Percentiles rank a stretch among this genome's conserved stretches.
Conservation (phyloP, 2,888 invertebrate genomes). For the Uropetala carovei region DNA sequence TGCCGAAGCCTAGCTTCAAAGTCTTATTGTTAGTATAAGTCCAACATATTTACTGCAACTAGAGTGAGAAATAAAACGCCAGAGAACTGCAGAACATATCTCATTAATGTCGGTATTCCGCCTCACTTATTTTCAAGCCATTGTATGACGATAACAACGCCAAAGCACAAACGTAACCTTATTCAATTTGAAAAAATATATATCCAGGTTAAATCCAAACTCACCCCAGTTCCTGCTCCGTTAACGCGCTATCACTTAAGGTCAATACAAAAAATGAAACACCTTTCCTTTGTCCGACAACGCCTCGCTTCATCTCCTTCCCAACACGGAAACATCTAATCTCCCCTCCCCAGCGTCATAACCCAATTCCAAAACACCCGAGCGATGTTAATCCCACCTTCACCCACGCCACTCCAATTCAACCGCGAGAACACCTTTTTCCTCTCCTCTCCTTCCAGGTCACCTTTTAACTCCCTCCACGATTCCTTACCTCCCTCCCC, state of each 20-base stretch:
- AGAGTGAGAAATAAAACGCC: no score
- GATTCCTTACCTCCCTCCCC: not conserved
- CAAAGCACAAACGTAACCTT: not conserved
- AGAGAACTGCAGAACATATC: no score
- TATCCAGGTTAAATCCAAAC: not conserved
- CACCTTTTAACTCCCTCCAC: conserved; percentile 16
- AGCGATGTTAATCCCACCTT: conserved; percentile 38
- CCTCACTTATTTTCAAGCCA: no score
- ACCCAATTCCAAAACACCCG: conserved; percentile 44
- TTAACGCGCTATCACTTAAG: not conserved
- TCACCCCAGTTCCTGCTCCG: not conserved
- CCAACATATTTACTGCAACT: no score
- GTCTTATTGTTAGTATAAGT: no score
- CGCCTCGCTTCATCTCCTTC: not conserved
- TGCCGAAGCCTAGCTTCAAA: no score
- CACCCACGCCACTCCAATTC: not conserved
- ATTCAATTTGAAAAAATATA: not conserved
- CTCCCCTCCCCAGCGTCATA: not conserved
- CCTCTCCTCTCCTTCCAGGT: conserved; percentile 2
- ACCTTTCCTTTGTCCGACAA: not conserved
- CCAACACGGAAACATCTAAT: not conserved
- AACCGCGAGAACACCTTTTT: not conserved
- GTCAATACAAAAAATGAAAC: conserved; percentile 6
- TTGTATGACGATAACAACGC: no score
- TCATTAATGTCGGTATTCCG: no score